Percentiles rank a stretch among this genome's conserved stretches.
Conservation (phyloP, 1,140 invertebrate genomes). For the Ephestia elutella region DNA sequence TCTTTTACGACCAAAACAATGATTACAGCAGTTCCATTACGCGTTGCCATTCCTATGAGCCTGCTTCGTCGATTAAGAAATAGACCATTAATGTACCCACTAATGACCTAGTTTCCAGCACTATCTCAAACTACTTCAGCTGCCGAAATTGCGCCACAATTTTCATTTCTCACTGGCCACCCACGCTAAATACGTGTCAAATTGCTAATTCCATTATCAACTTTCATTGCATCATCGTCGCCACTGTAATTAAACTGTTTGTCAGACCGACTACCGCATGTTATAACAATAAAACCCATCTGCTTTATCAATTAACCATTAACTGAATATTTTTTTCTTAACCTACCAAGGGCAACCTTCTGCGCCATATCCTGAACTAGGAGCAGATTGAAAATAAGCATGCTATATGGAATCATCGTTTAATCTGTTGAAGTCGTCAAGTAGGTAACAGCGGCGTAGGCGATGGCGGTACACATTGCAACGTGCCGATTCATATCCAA, state of each 20-base stretch:
- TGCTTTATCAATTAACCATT: constrained; percentile 51
- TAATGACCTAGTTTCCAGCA: constrained; percentile 44
- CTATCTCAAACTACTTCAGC: constrained; percentile 47
- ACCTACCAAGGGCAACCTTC: constrained; percentile 7
- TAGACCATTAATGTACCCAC: constrained; percentile 8
- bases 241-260: constrained; percentile 41
- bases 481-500: constrained; percentile 71
- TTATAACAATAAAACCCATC: constrained; percentile 52
- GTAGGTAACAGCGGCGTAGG: constrained; percentile 67
- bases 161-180: constrained; percentile 47
- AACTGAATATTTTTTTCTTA: constrained; percentile 29
- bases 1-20: constrained; percentile 2
- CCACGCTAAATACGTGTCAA: constrained; percentile 64
- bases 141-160: constrained; percentile 38
- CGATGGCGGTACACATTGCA: constrained; percentile 69
- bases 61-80: constrained; percentile 3
- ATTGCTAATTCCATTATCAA: constrained; percentile 65
- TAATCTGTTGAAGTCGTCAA: constrained; percentile 48
- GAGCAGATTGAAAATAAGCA: constrained; percentile 20
- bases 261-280: constrained; percentile 37
- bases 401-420: constrained; percentile 55
- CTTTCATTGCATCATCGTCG: constrained; percentile 61
- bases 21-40: neutral
- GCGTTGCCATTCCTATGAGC: neutral
- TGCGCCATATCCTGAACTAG: neutral